These are phyloP conservation scores for Megaceryle torquata DNA, from an alignment of 2,113 vertebrate species.

Conservation along the genomic window DNA sequence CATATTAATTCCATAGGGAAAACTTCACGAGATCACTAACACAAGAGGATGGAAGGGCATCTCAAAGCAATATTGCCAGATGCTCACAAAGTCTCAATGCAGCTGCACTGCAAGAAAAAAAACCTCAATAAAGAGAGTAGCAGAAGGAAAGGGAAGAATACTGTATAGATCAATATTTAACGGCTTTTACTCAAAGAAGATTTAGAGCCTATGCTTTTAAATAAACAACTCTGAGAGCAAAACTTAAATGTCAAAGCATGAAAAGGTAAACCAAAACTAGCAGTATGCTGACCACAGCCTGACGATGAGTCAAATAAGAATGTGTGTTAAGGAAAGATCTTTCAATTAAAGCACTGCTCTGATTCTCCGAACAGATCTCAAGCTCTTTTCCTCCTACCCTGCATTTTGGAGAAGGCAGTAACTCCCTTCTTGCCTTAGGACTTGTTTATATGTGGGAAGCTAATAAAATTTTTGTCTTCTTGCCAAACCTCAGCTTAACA, in stretches of 20 bases:
- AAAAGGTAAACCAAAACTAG: not conserved
- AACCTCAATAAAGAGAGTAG: not conserved
- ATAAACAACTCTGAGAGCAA: not conserved
- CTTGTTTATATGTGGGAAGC: not conserved
- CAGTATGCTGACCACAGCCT: not conserved
- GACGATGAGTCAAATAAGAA: not conserved
- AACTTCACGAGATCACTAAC: not conserved
- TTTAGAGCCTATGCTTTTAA: not conserved
- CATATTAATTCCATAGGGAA: not conserved
- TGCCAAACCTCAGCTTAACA: not conserved
- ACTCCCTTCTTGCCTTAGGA: not conserved
- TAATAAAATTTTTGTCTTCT: not conserved
- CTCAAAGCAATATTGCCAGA: not conserved
- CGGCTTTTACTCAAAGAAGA: not conserved
- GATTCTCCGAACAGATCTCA: not conserved
- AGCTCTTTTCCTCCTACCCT: not conserved
- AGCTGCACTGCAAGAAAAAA: not conserved
- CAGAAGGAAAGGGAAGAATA: not conserved
- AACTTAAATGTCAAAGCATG: not conserved
- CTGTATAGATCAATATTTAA: conserved; percentile 3
- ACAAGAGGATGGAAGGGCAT: not conserved
- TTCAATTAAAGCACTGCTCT: not conserved
- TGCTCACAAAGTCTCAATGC: not conserved
- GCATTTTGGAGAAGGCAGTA: not conserved
- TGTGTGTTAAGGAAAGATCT: not conserved